phyloP scores from a whole-genome alignment of 2,113 vertebrate species.

The Nibea coibor region DNA sequence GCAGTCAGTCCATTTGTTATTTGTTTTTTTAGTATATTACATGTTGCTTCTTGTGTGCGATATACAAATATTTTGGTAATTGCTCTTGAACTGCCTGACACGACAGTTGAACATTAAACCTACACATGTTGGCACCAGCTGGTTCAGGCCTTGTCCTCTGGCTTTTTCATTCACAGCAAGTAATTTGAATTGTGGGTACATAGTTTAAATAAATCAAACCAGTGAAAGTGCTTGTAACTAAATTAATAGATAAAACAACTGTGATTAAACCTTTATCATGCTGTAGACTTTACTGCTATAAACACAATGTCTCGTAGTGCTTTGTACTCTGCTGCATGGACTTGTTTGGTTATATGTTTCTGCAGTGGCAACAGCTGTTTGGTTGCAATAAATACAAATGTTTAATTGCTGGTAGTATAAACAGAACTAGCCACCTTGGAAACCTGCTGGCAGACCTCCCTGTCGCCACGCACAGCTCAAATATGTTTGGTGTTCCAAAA shows the following conservation, averaged over 20 bases:
- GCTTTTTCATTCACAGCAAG: background rate
- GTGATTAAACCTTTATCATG: background rate
- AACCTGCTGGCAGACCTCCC: background rate
- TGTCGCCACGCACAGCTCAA: background rate
- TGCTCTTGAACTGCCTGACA: background rate
- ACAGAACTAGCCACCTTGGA: background rate
- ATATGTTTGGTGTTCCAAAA: background rate
- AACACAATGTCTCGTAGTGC: background rate
- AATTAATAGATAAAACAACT: background rate
- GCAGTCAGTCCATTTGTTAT: no score
- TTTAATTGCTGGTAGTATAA: background rate
- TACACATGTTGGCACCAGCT: background rate
- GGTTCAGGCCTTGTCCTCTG: background rate
- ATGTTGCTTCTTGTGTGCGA: no score
- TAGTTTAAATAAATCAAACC: background rate
- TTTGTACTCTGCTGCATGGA: background rate
- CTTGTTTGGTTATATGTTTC: accelerated
- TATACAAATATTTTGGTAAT: background rate
- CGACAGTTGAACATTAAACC: background rate
- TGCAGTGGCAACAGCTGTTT: conserved; percentile 1
- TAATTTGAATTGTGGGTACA: background rate
- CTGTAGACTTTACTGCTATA: background rate
- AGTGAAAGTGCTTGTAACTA: background rate
- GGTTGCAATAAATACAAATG: background rate
- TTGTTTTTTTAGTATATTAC: no score